Base-by-base conservation (phyloP, 1,140 invertebrate genomes). In the Euura saliciscinereae region DNA sequence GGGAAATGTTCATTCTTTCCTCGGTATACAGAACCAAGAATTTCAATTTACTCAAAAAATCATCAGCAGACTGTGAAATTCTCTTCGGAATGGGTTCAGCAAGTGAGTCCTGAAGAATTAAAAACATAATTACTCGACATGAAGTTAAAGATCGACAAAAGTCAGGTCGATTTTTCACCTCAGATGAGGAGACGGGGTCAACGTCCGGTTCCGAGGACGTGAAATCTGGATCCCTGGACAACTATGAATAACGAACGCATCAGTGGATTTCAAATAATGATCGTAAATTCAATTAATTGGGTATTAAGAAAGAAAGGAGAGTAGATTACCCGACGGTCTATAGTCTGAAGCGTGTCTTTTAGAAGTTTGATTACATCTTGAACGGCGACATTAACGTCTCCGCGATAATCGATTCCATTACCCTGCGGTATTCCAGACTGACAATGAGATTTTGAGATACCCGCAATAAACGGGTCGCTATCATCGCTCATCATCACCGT, bases 351-450 rank as follows among this genome's bases (percentile, higher is more conserved):
- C 13, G 51, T 59, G 10, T 8, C 51, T 59, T 59, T 59, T n/a
- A 59, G 51, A 59, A 59, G 51, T 4, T 59, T 59, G 6, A 59
- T 59, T 59, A 59, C 13, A 6, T 59, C 51, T n/a, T 59, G 8
- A 59, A n/a, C 51, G 8, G 6, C 51, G 6, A 59, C 13, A n/a
- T 4, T 59, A 11, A 59, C 13, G 51, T 59, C 51, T 4, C 51
- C 8, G 51, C 10, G 51, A 59, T 59, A 59, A 59, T 59, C 51
- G 51, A 59, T 59, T 59, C 51, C 51, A 59, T 59, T n/a, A 59
- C 3, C 51, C 51, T 59, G 3, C 13, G 51, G 51, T n/a, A 59
- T 28, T 28, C 28, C 28, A 28, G 28, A 28, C 28, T 28, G 28
- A 28, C 51, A 59, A 59, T 59, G 1, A 59, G 3, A 59, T 59